Evolutionary conservation across 2,888 invertebrate genomes (phyloP).

Genomic region (Steinernema hermaphroditum): DNA sequence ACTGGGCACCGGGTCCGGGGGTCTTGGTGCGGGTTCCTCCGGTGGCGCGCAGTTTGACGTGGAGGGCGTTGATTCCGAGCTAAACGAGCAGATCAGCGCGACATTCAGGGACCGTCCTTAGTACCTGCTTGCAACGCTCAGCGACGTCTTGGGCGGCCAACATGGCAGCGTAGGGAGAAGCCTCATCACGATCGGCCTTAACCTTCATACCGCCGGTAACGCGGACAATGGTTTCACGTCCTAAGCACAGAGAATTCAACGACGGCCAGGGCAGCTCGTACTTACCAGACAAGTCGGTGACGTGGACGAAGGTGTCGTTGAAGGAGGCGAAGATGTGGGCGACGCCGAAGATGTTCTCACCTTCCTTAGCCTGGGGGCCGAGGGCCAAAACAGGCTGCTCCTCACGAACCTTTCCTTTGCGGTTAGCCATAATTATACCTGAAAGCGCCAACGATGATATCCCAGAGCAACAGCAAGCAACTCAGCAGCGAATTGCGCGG

Average conservation of each 20-base stretch:
- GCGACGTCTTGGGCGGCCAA: constrained; percentile 99
- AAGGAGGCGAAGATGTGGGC: constrained; percentile 99
- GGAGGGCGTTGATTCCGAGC: constrained; percentile 89
- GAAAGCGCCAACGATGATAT: no score
- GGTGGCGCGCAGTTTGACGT: constrained; percentile 96
- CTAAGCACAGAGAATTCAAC: constrained; percentile 36
- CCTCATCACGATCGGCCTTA: constrained; percentile 99
- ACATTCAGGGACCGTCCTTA: constrained; percentile 2
- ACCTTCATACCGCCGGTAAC: constrained; percentile 96
- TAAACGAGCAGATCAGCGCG: constrained; percentile 38
- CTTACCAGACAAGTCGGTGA: constrained; percentile 93
- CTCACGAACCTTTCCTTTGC: constrained; percentile 93
- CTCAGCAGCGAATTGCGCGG: not conserved
- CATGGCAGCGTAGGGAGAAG: constrained; percentile 99
- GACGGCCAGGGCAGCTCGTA: not conserved
- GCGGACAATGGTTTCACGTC: constrained; percentile 73
- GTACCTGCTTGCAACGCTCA: constrained; percentile 93
- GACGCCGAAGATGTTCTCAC: constrained; percentile 96
- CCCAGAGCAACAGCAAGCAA: not conserved
- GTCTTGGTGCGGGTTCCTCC: constrained; percentile 75
- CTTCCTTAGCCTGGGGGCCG: constrained; percentile 69
- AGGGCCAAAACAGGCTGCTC: constrained; percentile 81
- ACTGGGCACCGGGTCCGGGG: constrained; percentile 85
- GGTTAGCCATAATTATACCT: constrained; percentile 63
- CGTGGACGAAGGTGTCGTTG: constrained; percentile 99